These are phyloP conservation scores for Clinocottus analis DNA, from an alignment of 2,113 vertebrate genomes.

Conservation along the genomic window DNA sequence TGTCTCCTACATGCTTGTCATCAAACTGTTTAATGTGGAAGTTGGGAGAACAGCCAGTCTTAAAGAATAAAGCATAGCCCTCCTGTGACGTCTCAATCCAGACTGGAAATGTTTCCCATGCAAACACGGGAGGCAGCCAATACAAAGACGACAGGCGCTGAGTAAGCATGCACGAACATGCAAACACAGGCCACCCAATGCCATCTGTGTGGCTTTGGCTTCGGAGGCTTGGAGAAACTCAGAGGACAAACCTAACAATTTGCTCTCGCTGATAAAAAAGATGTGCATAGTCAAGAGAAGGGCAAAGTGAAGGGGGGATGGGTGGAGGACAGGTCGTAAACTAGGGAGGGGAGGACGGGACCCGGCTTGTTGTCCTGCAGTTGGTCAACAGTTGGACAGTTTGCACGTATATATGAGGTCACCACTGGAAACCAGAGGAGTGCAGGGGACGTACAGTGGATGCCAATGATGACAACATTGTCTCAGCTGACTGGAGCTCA, in stretches of 20 bases:
- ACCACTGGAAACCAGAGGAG: constrained; percentile 52
- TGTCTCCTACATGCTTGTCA: constrained; percentile 1
- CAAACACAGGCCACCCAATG: constrained; percentile 48
- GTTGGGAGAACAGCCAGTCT: not conserved
- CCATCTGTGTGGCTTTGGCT: constrained; percentile 45
- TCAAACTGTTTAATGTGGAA: constrained; percentile 11
- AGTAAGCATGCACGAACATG: constrained; percentile 63
- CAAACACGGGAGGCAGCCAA: constrained; percentile 52
- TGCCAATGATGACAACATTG: constrained; percentile 58
- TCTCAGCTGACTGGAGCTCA: constrained; percentile 41
- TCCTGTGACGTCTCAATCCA: constrained; percentile 61
- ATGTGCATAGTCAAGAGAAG: constrained; percentile 31
- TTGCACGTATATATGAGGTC: constrained; percentile 61
- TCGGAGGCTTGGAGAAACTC: constrained; percentile 36
- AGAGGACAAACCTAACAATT: constrained; percentile 64
- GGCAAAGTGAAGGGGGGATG: constrained; percentile 19
- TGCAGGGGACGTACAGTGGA: constrained; percentile 10
- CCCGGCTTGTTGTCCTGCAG: not conserved
- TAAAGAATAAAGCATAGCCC: not conserved
- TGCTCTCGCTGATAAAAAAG: constrained; percentile 50
- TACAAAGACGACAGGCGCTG: constrained; percentile 50
- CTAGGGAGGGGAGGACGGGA: not conserved
- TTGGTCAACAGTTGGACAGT: constrained; percentile 60
- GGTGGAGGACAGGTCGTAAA: constrained; percentile 19
- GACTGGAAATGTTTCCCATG: constrained; percentile 55